A percentile compares a stretch with the other conserved stretches of the same genome.
phyloP scores from a whole-genome alignment of 2,888 invertebrate genomes.

The Bhutanitis thaidina region DNA sequence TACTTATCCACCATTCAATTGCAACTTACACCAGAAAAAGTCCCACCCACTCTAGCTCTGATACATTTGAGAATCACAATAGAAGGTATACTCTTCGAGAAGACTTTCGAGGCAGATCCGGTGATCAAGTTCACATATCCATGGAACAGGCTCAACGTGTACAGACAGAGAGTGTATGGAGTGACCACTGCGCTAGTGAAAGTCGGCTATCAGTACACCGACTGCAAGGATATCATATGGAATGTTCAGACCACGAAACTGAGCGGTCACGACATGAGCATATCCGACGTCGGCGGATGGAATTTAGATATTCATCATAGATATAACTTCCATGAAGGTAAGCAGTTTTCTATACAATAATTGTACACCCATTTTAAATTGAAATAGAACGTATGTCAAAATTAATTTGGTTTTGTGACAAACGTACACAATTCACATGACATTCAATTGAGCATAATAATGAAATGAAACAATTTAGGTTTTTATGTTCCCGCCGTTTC shows the following conservation, averaged over 20 bases:
- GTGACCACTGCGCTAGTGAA: constrained; percentile 96
- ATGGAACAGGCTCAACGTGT: constrained; percentile 98
- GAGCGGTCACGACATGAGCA: constrained; percentile 97
- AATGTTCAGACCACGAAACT: constrained; percentile 96
- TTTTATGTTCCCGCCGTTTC: too few species aligned
- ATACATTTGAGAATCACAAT: constrained; percentile 96
- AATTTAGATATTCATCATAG: constrained; percentile 98
- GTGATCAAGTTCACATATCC: constrained; percentile 98
- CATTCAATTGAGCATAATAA: too few species aligned
- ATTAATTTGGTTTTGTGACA: too few species aligned
- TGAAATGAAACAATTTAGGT: too few species aligned
- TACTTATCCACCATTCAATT: constrained; percentile 95
- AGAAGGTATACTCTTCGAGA: constrained; percentile 96
- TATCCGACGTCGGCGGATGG: constrained; percentile 98
- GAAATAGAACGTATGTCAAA: too few species aligned
- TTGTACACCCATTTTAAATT: too few species aligned
- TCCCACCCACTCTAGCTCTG: constrained; percentile 89
- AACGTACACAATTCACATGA: too few species aligned
- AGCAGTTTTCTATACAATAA: constrained; percentile 8
- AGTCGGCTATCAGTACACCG: constrained; percentile 97
- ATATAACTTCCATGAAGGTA: constrained; percentile 98
- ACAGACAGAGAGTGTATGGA: constrained; percentile 97
- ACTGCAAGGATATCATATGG: constrained; percentile 96
- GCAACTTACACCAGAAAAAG: constrained; percentile 91
- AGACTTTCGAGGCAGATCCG: constrained; percentile 96